These are phyloP conservation scores for Nycticebus coucang DNA, from an alignment of 2,113 vertebrate species.

Conservation along the genomic window DNA sequence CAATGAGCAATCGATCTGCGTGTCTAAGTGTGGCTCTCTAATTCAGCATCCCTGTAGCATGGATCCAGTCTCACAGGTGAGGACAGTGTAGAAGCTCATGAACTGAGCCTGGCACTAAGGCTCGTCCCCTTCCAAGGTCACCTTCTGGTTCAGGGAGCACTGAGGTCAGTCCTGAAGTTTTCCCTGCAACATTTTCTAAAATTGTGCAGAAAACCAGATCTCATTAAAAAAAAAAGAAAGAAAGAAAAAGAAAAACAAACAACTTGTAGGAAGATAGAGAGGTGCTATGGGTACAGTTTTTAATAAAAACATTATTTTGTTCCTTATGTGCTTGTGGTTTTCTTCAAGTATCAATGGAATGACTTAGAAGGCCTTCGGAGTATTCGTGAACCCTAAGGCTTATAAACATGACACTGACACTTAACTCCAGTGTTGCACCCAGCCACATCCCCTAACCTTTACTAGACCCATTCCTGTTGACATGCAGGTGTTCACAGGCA, in stretches of 20 bases:
- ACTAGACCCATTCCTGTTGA: not conserved
- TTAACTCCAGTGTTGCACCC: not conserved
- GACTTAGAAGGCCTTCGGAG: not conserved
- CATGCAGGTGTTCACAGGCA: no score
- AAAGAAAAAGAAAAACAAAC: not conserved
- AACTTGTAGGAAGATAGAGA: conserved; percentile 57
- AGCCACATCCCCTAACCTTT: not conserved
- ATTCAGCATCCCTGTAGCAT: not conserved
- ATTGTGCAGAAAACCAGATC: conserved; percentile 39
- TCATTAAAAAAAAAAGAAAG: not conserved
- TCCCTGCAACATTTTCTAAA: not conserved
- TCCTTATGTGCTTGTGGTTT: conserved; percentile 51
- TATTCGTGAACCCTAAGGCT: not conserved
- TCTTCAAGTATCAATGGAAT: not conserved
- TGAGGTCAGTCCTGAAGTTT: not conserved
- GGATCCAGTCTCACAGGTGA: not conserved
- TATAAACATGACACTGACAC: not conserved
- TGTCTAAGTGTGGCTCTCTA: not conserved
- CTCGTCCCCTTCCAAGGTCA: not conserved
- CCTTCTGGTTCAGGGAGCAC: not conserved
- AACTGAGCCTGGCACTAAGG: accelerated
- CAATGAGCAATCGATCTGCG: not conserved
- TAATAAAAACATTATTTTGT: conserved; percentile 73
- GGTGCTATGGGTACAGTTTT: conserved; percentile 71
- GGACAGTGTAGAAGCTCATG: not conserved